Conservation (phyloP, 2,888 invertebrate species). For the Papilio gigon region DNA sequence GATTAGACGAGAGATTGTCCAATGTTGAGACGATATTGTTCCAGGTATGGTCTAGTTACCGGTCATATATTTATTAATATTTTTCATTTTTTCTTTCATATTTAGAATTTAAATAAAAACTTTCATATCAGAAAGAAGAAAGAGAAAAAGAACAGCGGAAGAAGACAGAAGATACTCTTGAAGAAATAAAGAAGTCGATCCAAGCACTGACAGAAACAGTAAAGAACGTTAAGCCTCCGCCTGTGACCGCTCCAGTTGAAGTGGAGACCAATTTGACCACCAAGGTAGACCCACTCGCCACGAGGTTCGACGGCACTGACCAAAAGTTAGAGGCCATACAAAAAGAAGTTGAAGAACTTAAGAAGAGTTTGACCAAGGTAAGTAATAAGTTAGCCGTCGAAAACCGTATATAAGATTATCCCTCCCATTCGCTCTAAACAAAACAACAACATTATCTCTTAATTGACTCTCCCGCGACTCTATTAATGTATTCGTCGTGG, state of each 20-base stretch:
- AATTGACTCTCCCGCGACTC: too few relatives aligned
- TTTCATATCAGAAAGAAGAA: conserved; percentile 82
- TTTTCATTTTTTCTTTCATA: too few relatives aligned
- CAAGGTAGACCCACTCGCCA: conserved; percentile 57
- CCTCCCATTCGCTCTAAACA: too few relatives aligned
- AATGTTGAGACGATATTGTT: conserved; percentile 89
- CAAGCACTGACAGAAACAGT: conserved; percentile 57
- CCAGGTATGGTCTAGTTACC: conserved; percentile 78
- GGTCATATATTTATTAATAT: too few relatives aligned
- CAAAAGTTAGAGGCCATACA: conserved; percentile 69
- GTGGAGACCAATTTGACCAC: conserved; percentile 63
- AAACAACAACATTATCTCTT: too few relatives aligned
- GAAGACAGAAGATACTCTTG: conserved; percentile 83
- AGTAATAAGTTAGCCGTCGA: conserved; percentile 21
- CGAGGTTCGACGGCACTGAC: conserved; percentile 66
- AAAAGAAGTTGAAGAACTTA: conserved; percentile 64
- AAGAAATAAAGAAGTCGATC: conserved; percentile 67
- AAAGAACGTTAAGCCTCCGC: conserved; percentile 53
- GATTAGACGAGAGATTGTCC: conserved; percentile 88
- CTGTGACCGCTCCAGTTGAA: conserved; percentile 46
- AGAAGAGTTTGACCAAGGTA: conserved; percentile 66
- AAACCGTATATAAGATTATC: too few relatives aligned
- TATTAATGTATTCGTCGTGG: too few relatives aligned
- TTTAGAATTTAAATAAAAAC: too few relatives aligned
- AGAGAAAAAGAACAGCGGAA: conserved; percentile 84